Conservation (phyloP, 2,797 vertebrate genomes). For the Hylomyscus alleni region DNA sequence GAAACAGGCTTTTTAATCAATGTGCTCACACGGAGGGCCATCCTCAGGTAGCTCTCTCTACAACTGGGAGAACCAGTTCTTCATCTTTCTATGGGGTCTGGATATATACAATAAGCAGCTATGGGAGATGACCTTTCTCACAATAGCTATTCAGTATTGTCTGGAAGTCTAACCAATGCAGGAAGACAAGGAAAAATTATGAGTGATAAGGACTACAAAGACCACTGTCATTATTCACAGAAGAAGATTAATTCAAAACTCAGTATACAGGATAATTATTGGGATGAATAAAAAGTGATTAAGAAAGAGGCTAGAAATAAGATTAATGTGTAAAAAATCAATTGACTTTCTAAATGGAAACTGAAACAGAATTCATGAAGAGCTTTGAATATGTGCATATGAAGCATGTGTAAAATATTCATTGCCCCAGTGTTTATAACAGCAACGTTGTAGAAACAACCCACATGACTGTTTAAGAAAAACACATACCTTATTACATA, state of each 20-base stretch:
- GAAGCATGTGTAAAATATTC: not conserved
- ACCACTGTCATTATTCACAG: not conserved
- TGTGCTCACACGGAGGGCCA: not conserved
- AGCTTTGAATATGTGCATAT: not conserved
- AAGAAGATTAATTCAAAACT: conserved; percentile 38
- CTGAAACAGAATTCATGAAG: not conserved
- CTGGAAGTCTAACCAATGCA: conserved; percentile 19
- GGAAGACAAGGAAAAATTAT: not conserved
- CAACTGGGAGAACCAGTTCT: not conserved
- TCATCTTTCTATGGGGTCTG: not conserved
- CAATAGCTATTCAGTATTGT: not conserved
- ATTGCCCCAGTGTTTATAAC: not conserved
- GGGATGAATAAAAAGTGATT: conserved; percentile 39
- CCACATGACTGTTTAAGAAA: not conserved
- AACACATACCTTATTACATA: not conserved
- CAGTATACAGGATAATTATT: not conserved
- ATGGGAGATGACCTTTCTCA: not conserved
- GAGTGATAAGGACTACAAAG: not conserved
- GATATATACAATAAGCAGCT: not conserved
- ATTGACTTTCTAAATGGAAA: not conserved
- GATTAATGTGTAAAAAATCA: conserved; percentile 27
- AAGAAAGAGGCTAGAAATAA: conserved; percentile 15
- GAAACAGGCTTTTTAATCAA: not conserved
- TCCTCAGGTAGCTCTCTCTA: not conserved
- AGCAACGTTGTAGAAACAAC: not conserved